Conservation (phyloP, 2,888 invertebrate species). For the Xiphydria camelus region DNA sequence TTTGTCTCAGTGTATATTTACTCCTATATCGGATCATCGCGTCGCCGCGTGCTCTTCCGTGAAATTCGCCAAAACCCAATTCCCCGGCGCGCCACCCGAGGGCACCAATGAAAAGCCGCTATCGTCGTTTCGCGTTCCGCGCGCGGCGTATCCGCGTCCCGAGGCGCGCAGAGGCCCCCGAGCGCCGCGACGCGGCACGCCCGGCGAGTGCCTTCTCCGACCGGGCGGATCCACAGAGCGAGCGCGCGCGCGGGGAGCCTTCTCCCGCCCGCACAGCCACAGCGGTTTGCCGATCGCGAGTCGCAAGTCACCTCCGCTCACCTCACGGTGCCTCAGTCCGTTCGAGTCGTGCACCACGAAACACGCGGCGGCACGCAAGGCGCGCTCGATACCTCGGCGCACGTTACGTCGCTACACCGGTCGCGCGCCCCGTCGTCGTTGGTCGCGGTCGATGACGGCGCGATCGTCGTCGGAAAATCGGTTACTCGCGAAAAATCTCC, state of each 20-base stretch:
- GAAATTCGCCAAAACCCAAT: background rate
- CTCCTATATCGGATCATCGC: too few relatives aligned
- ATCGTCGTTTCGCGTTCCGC: background rate
- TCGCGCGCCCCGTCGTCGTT: conserved; percentile 2
- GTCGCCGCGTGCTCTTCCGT: background rate
- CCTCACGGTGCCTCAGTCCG: conserved; percentile 46
- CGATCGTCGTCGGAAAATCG: background rate
- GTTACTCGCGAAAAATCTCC: background rate
- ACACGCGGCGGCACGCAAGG: conserved; percentile 36
- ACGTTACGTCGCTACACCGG: conserved; percentile 6
- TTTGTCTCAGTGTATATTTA: too few relatives aligned
- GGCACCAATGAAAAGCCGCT: background rate
- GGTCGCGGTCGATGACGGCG: background rate
- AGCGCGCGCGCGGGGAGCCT: conserved; percentile 9
- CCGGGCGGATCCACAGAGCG: background rate
- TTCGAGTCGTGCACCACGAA: conserved; percentile 46
- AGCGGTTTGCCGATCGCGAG: conserved; percentile 39
- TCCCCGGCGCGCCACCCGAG: background rate
- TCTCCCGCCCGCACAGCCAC: conserved; percentile 27
- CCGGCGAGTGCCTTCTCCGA: background rate
- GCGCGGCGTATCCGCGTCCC: background rate
- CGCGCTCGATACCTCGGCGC: conserved; percentile 27
- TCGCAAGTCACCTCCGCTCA: conserved; percentile 55
- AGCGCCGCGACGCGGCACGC: background rate
- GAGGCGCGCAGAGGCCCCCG: too few relatives aligned